A percentile compares a stretch with the other conserved stretches of the same genome.
Evolutionary conservation across 2,113 vertebrate species (phyloP).

Genomic region (Myrmecophaga tridactyla): DNA sequence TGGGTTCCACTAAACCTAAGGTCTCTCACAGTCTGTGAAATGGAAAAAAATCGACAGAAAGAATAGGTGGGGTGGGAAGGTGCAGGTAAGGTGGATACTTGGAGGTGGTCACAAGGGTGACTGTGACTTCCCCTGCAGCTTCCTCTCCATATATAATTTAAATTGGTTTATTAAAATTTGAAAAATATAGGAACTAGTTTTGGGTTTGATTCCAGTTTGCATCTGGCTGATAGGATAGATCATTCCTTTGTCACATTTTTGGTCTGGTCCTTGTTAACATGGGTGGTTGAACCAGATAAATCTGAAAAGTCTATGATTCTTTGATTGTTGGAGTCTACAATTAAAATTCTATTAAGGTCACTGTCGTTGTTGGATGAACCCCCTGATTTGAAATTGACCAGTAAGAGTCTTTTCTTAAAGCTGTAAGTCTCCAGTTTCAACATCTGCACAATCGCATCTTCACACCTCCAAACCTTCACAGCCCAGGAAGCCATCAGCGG

Average conservation of each 20-base stretch:
- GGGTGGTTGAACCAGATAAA: not conserved
- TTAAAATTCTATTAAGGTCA: not conserved
- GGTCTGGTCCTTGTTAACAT: not conserved
- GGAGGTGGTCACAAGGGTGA: too few relatives aligned
- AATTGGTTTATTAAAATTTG: not conserved
- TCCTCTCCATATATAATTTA: not conserved
- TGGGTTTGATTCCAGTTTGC: not conserved
- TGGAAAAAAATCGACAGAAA: too few relatives aligned
- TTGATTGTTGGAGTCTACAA: not conserved
- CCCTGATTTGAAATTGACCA: not conserved
- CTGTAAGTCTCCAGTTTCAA: not conserved
- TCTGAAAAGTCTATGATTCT: not conserved
- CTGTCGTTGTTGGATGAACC: not conserved
- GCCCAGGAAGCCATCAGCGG: not conserved
- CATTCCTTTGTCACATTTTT: not conserved
- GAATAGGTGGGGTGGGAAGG: too few relatives aligned
- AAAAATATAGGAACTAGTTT: conserved; percentile 10
- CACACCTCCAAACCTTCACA: not conserved
- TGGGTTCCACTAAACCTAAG: too few relatives aligned
- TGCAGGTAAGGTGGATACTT: too few relatives aligned
- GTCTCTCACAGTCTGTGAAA: too few relatives aligned
- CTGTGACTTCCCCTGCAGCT: not conserved
- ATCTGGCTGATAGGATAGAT: not conserved
- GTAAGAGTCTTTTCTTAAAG: not conserved
- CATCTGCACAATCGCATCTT: not conserved